Evolutionary conservation across 2,888 invertebrate species (phyloP).

Genomic region (Cephus sareptanus): DNA sequence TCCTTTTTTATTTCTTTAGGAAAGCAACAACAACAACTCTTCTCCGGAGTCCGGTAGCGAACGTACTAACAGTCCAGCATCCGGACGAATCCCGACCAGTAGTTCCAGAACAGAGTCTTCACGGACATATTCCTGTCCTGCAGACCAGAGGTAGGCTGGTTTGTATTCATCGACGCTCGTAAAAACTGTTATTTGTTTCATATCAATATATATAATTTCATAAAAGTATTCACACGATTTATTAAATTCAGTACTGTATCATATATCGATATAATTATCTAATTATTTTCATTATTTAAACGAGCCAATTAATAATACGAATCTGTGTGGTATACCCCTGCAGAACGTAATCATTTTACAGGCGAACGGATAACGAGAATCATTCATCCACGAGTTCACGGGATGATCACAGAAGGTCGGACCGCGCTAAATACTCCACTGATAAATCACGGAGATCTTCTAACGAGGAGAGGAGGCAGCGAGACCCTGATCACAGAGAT

Average conservation of each 20-base stretch:
- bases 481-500: constrained; percentile 49
- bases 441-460: constrained; percentile 52
- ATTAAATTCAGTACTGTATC: not conserved
- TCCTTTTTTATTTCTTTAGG: constrained; percentile 52
- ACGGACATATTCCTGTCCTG: constrained; percentile 45
- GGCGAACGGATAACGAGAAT: constrained; percentile 58
- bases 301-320: constrained; percentile 62
- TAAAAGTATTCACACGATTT: not conserved
- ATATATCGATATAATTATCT: not conserved
- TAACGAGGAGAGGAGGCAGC: constrained; percentile 50
- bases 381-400: constrained; percentile 46
- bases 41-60: constrained; percentile 57
- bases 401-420: constrained; percentile 50
- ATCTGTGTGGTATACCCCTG: constrained; percentile 66
- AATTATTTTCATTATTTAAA: constrained; percentile 1
- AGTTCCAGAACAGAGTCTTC: constrained; percentile 45
- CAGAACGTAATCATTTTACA: constrained; percentile 67
- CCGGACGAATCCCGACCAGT: constrained; percentile 26
- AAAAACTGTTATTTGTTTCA: constrained; percentile 17
- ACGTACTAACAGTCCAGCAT: constrained; percentile 46
- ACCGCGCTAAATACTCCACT: constrained; percentile 38
- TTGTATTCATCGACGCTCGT: constrained; percentile 30
- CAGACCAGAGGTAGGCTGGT: constrained; percentile 64
- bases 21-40: constrained; percentile 64
- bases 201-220: not conserved